Conservation (phyloP, 2,888 invertebrate species). For the Nomada goodeniana region DNA sequence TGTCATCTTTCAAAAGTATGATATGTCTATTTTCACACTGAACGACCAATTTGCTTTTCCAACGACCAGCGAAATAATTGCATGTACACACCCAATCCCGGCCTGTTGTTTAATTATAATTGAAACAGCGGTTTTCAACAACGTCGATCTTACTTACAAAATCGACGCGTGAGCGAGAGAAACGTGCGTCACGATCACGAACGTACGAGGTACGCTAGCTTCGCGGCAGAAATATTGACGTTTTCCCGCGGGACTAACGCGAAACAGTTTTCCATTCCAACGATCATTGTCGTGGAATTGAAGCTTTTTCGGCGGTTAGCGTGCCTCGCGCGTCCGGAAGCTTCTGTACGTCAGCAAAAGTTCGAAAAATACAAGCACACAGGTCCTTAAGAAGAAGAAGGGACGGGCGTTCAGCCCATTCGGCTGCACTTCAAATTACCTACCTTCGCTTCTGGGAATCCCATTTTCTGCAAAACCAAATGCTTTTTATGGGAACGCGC, state of each 20-base stretch:
- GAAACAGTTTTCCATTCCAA: slow-evolving; percentile 27
- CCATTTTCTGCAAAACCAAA: slow-evolving; percentile 68
- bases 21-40: background rate
- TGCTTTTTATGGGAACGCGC: slow-evolving; percentile 68
- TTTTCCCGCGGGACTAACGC: background rate
- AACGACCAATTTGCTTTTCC: background rate
- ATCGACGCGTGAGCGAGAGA: slow-evolving; percentile 24
- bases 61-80: background rate
- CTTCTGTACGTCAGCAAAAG: slow-evolving; percentile 61
- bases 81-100: background rate
- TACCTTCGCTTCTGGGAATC: slow-evolving; percentile 72
- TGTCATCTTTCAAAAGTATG: too few relatives aligned
- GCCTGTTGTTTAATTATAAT: slow-evolving; percentile 4
- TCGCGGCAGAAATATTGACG: slow-evolving; percentile 16
- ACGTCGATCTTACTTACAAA: background rate
- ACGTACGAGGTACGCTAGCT: slow-evolving; percentile 38
- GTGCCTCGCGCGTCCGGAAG: slow-evolving; percentile 42
- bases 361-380: slow-evolving; percentile 49
- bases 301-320: slow-evolving; percentile 20
- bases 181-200: slow-evolving; percentile 27
- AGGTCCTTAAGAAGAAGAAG: slow-evolving; percentile 61
- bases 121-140: background rate
- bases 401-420: slow-evolving; percentile 65
- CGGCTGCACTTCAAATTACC: slow-evolving; percentile 74
- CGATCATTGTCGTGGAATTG: slow-evolving; percentile 20